Percentiles rank a stretch among this genome's conserved stretches.
These are phyloP conservation scores for Chloroceryle amazona DNA, from an alignment of 2,797 vertebrate species.

Conservation along the genomic window DNA sequence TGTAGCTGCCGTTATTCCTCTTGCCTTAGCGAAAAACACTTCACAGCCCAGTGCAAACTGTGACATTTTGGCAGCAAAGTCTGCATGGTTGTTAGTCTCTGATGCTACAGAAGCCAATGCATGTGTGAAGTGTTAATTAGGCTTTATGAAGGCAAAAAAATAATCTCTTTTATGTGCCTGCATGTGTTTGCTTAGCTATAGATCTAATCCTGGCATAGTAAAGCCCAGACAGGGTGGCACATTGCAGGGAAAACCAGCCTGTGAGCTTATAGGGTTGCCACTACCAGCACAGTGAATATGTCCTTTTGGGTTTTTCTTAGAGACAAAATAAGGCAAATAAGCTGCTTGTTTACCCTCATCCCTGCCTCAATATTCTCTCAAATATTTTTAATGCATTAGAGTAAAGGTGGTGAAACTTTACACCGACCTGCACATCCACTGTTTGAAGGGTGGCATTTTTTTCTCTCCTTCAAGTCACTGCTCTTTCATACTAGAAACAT, in stretches of 20 bases:
- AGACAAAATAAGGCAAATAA: background rate
- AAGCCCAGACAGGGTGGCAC: background rate
- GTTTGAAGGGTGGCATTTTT: background rate
- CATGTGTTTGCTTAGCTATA: background rate
- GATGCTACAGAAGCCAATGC: background rate
- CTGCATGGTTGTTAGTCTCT: background rate
- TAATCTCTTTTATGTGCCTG: background rate
- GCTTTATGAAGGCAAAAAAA: background rate
- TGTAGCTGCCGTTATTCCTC: background rate
- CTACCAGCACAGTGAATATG: background rate
- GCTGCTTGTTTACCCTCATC: rapidly evolving
- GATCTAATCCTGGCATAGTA: background rate
- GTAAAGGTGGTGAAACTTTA: background rate
- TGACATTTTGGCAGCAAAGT: background rate
- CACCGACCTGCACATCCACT: background rate
- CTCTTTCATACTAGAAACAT: background rate
- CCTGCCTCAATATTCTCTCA: rapidly evolving
- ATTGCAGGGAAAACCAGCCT: rapidly evolving
- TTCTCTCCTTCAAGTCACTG: background rate
- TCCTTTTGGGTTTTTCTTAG: background rate
- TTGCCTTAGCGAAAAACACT: background rate
- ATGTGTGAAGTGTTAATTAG: background rate
- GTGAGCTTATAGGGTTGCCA: rapidly evolving
- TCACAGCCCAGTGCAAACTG: background rate
- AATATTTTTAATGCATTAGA: background rate